Evolutionary conservation across 1,140 invertebrate species (phyloP).

Genomic region (Drosophila saltans): DNA sequence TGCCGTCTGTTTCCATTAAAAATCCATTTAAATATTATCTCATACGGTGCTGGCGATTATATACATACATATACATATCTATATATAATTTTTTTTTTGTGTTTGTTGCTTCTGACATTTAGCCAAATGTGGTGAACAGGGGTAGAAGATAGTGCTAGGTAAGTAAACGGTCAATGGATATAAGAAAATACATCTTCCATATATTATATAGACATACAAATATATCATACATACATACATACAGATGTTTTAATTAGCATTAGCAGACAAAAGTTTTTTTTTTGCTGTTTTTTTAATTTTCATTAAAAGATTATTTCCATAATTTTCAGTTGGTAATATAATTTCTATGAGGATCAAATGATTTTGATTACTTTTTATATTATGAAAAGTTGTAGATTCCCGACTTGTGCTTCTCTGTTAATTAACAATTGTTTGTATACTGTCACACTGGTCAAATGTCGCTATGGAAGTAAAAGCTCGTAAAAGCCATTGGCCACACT

Average conservation of each 20-base stretch:
- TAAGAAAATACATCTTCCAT: background rate
- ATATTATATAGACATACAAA: no score
- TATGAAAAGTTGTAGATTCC: no score
- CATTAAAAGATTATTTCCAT: no score
- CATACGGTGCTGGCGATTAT: constrained; percentile 28
- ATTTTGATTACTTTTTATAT: no score
- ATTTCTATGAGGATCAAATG: no score
- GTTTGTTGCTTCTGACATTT: constrained; percentile 52
- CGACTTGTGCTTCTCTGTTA: background rate
- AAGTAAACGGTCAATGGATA: background rate
- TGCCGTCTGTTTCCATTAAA: constrained; percentile 62
- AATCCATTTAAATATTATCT: constrained; percentile 71
- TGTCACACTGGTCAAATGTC: background rate
- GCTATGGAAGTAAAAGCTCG: background rate
- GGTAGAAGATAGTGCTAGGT: background rate
- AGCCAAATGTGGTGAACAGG: constrained; percentile 37
- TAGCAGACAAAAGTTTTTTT: background rate
- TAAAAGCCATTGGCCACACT: background rate
- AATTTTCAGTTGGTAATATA: no score
- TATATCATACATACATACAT: background rate
- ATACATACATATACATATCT: no score
- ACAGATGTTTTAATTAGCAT: background rate
- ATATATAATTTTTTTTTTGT: no score
- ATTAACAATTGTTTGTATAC: background rate
- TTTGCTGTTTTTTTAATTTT: no score